These are phyloP conservation scores for Platysteira castanea DNA, from an alignment of 2,113 vertebrate genomes.

Conservation along the genomic window DNA sequence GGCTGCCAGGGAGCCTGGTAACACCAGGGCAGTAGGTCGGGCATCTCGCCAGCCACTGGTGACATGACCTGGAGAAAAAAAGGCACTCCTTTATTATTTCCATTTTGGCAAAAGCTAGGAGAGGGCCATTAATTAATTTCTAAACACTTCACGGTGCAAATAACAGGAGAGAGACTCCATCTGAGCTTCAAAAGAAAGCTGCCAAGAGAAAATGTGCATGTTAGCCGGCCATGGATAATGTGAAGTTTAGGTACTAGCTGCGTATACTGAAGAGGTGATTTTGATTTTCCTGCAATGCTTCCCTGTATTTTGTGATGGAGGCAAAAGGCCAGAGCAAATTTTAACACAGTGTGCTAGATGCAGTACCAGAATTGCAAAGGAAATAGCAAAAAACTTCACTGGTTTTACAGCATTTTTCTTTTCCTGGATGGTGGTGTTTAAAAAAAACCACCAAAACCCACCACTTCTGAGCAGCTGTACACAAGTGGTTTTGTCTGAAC, in stretches of 20 bases:
- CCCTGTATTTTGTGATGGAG: background rate
- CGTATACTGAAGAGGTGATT: background rate
- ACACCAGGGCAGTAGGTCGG: background rate
- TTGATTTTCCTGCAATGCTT: background rate
- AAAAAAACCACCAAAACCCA: background rate
- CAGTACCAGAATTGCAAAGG: background rate
- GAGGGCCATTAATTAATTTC: background rate
- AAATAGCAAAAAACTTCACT: fast-evolving
- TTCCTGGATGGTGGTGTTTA: background rate
- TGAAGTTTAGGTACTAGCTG: background rate
- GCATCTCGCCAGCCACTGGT: fast-evolving
- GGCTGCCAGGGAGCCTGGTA: background rate
- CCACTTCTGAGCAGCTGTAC: background rate
- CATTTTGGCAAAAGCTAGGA: background rate
- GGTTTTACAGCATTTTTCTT: background rate
- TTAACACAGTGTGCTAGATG: background rate
- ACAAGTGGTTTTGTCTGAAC: background rate
- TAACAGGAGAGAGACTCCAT: fast-evolving
- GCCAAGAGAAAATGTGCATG: background rate
- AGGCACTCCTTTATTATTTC: background rate
- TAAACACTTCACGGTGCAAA: background rate
- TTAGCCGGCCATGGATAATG: background rate
- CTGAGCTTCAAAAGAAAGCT: background rate
- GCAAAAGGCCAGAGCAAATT: background rate
- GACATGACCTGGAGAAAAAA: fast-evolving